phyloP scores from a whole-genome alignment of 2,113 vertebrate species.

The Emydocephalus ijimae region DNA sequence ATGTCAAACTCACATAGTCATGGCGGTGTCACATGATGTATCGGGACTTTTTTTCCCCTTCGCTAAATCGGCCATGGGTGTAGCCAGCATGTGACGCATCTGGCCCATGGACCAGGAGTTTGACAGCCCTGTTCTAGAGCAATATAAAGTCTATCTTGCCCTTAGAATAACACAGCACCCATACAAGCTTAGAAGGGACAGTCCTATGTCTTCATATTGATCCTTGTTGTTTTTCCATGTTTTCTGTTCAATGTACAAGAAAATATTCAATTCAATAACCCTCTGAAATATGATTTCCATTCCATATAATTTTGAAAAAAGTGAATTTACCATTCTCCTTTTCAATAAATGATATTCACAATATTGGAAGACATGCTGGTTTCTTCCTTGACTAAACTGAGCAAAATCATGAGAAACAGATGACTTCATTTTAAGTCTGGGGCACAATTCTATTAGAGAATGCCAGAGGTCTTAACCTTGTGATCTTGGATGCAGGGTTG shows the following conservation, averaged over 20 bases:
- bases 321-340: slow-evolving; percentile 45
- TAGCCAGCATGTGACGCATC: too few species aligned
- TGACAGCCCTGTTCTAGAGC: background rate
- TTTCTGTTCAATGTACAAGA: slow-evolving; percentile 27
- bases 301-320: slow-evolving; percentile 38
- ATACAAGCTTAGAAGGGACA: slow-evolving; percentile 35
- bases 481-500: slow-evolving; percentile 32
- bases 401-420: slow-evolving; percentile 61
- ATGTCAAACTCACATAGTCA: too few species aligned
- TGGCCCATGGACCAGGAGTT: too few species aligned
- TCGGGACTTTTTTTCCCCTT: too few species aligned
- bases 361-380: slow-evolving; percentile 62
- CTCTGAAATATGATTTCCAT: slow-evolving; percentile 39
- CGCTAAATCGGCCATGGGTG: too few species aligned
- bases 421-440: slow-evolving; percentile 59
- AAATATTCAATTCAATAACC: slow-evolving; percentile 28
- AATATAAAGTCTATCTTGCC: background rate
- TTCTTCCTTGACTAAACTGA: slow-evolving; percentile 63
- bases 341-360: slow-evolving; percentile 49
- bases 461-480: slow-evolving; percentile 64
- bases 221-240: slow-evolving; percentile 44
- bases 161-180: slow-evolving; percentile 21
- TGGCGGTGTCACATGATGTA: too few species aligned
- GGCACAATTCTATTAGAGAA: slow-evolving; percentile 58
- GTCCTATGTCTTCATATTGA: slow-evolving; percentile 35